Conservation (phyloP, 2,113 vertebrate genomes). For the Peromyscus californicus region DNA sequence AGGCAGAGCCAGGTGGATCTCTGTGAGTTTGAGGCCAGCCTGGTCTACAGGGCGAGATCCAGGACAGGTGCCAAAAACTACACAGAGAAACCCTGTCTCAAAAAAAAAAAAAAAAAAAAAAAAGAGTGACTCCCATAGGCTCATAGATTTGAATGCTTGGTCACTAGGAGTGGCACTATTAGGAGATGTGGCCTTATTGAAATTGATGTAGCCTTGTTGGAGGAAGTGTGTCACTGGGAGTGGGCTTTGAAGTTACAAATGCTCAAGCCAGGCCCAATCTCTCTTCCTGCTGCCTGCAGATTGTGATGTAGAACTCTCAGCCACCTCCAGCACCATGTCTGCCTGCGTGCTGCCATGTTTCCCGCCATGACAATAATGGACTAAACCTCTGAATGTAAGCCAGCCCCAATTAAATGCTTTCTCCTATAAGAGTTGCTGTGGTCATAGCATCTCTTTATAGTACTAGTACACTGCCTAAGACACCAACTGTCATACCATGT, state of each 20-base stretch:
- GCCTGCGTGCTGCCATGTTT: not conserved
- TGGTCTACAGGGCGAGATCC: too few species aligned
- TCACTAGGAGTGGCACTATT: not conserved
- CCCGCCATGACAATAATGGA: not conserved
- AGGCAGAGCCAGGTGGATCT: too few species aligned
- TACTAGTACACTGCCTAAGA: not conserved
- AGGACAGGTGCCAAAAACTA: too few species aligned
- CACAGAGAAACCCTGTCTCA: too few species aligned
- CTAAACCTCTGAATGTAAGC: not conserved
- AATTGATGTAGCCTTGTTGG: not conserved
- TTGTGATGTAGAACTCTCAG: not conserved
- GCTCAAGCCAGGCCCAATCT: not conserved
- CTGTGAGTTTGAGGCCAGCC: too few species aligned
- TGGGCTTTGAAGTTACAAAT: not conserved
- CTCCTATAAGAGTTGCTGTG: not conserved
- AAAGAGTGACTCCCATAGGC: not conserved
- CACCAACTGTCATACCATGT: not conserved
- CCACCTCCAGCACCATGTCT: not conserved
- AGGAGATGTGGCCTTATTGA: not conserved
- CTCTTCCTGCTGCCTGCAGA: not conserved
- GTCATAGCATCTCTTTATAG: not conserved
- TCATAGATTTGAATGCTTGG: not conserved
- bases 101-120: too few species aligned
- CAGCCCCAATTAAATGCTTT: not conserved
- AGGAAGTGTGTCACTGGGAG: not conserved